phyloP scores from a whole-genome alignment of 1,140 invertebrate species.

The Neodiprion virginianus region DNA sequence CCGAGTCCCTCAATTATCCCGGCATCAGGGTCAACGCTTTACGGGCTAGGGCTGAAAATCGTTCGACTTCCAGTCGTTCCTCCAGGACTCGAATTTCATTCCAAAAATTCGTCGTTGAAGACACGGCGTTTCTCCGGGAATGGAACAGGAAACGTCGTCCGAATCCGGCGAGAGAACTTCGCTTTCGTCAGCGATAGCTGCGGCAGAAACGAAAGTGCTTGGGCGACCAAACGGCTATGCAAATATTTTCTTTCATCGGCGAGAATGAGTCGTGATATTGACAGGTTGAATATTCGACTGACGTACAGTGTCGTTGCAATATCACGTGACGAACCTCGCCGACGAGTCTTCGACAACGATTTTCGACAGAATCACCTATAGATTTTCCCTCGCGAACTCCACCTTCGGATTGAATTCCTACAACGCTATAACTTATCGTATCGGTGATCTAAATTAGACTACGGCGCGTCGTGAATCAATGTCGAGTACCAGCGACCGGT shows the following conservation, averaged over 20 bases:
- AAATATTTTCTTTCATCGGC: no score
- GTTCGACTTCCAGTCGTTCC: no score
- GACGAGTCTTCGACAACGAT: background rate
- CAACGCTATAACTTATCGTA: background rate
- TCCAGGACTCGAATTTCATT: no score
- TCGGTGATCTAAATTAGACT: background rate
- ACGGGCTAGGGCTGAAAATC: no score
- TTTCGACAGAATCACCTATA: background rate
- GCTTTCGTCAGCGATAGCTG: conserved; percentile 33
- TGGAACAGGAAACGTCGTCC: conserved; percentile 35
- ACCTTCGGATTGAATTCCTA: background rate
- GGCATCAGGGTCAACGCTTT: background rate
- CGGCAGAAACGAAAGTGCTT: conserved; percentile 34
- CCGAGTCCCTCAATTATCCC: conserved; percentile 1
- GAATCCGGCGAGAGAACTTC: conserved; percentile 32
- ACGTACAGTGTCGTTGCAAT: background rate
- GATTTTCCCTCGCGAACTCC: background rate
- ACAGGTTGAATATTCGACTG: no score
- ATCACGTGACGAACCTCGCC: background rate
- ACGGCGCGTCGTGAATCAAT: background rate
- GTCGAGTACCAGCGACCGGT: background rate
- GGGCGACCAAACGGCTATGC: background rate
- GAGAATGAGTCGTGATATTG: no score
- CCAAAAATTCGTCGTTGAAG: conserved; percentile 6
- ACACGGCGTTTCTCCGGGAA: background rate